phyloP scores from a whole-genome alignment of 2,113 vertebrate genomes.

The Podilymbus podiceps region DNA sequence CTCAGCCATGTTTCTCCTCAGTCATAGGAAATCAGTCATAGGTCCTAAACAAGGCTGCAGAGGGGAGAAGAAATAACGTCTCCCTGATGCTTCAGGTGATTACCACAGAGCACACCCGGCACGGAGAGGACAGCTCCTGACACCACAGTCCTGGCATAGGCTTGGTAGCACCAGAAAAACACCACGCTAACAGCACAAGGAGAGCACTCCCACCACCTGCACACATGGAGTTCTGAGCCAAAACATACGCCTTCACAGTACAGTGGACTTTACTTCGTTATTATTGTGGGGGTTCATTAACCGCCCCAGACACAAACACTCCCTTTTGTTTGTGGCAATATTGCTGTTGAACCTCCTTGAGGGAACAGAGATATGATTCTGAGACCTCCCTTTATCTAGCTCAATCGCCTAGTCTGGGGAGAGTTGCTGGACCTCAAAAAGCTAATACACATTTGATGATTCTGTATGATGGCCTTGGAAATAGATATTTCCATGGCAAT shows the following conservation, averaged over 20 bases:
- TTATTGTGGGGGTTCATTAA: not conserved
- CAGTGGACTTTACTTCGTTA: fast-evolving
- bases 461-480: not conserved
- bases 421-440: not conserved
- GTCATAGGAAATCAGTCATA: not conserved
- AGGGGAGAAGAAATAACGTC: not conserved
- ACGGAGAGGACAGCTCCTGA: not conserved
- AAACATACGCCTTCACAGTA: not conserved
- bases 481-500: not conserved
- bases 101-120: fast-evolving
- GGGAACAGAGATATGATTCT: no score
- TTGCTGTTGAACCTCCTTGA: not conserved
- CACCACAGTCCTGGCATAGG: not conserved
- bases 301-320: fast-evolving
- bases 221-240: not conserved
- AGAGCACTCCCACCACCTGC: not conserved
- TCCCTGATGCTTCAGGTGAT: not conserved
- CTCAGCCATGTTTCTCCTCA: not conserved
- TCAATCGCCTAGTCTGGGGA: not conserved
- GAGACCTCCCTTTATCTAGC: no score
- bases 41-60: no score
- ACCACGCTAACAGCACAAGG: fast-evolving
- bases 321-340: not conserved
- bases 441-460: not conserved
- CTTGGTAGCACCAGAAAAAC: not conserved